Base-by-base conservation (phyloP, 2,797 vertebrate genomes). In the Diglossa cyanea region DNA sequence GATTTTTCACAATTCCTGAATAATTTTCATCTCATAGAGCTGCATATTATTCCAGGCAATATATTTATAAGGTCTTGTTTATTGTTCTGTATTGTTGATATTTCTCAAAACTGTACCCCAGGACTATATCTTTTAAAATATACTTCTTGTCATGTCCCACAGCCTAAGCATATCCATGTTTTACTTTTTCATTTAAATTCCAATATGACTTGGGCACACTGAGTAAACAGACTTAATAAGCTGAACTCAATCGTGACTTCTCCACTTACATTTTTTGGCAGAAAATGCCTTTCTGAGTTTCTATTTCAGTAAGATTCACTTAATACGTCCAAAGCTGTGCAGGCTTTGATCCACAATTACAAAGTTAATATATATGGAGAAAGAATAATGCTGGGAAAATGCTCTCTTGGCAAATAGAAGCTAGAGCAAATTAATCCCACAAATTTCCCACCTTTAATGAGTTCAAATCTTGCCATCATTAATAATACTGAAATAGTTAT, bases 351-450 rank as follows among this genome's bases (percentile, higher is more conserved):
- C 91, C 95, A 92, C 91, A 94, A 75, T 90, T 94, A 90, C 76
- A 82, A 94, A 95, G 83, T 85, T 92, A 95, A 95, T 88, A 95
- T 91, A 94, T 93, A 96, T 68, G 82, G 67, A 93, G 90, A 90
- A 94, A 93, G 67, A 95, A 93, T 96, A 96, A 96, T 61, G 86
- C 91, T 96, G 95, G 94, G 95, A 97, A 97, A 96, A 96, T 96
- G 53, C 84, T 93, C 66, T 86, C 82, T 91, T 94, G 95, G 93
- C 95, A 96, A 96, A 95, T 86, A 95, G 55, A 94, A 50, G 44
- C 66, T 73, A 33, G 35, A 94, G 35, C 51, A 90, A 92, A 94
- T 93, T 96, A 97, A 96, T 96, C 90, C 83, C 57, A 93, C 60
- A 74, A 60, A 95, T 95, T 94, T 95, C 91, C 94, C 91, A 94